Conservation (phyloP, 2,113 vertebrate species). For the Paradisaea rubra region DNA sequence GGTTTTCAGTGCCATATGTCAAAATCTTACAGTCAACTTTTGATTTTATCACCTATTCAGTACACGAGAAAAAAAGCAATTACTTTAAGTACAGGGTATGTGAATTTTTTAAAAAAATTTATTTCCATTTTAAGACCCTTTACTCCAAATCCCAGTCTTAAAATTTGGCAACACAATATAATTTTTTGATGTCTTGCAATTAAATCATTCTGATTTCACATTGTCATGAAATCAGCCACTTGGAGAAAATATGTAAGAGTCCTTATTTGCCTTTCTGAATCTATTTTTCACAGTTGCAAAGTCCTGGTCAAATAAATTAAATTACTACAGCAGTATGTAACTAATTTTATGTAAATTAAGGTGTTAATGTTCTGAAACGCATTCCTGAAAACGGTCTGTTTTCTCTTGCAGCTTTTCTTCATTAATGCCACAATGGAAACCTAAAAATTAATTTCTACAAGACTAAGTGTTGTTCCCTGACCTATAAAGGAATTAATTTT, state of each 20-base stretch:
- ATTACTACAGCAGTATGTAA: slow-evolving; percentile 92
- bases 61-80: neutral
- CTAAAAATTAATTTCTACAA: slow-evolving; percentile 63
- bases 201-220: slow-evolving; percentile 70
- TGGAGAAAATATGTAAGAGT: slow-evolving; percentile 77
- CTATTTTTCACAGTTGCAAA: slow-evolving; percentile 81
- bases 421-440: slow-evolving; percentile 64
- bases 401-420: slow-evolving; percentile 79
- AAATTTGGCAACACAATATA: neutral
- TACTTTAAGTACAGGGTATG: neutral
- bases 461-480: slow-evolving; percentile 39
- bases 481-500: slow-evolving; percentile 49
- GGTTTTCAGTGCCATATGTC: neutral
- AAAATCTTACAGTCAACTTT: slow-evolving; percentile 14
- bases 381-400: slow-evolving; percentile 81
- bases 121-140: neutral
- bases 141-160: slow-evolving; percentile 7
- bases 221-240: slow-evolving; percentile 73
- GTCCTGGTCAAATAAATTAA: slow-evolving; percentile 92
- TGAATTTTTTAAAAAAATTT: neutral
- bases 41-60: slow-evolving; percentile 33
- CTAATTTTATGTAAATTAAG: slow-evolving; percentile 98
- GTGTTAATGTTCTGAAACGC: slow-evolving; percentile 95
- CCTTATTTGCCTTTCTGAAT: slow-evolving; percentile 76
- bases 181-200: slow-evolving; percentile 61